phyloP scores from a whole-genome alignment of 2,113 vertebrate genomes.

The Theristicus caerulescens region DNA sequence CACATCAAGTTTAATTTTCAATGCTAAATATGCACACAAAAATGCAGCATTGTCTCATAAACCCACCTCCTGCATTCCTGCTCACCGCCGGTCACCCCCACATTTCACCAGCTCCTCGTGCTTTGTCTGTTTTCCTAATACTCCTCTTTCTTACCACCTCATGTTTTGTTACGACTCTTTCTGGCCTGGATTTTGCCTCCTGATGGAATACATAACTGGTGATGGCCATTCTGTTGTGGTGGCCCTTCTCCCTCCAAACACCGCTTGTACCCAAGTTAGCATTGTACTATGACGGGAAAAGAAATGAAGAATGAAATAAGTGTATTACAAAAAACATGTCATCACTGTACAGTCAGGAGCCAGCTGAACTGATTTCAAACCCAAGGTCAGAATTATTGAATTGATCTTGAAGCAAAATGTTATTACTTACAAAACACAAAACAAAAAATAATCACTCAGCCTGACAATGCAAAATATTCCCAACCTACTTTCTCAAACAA shows the following conservation, averaged over 20 bases:
- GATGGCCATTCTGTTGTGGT: not conserved
- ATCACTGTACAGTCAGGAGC: not conserved
- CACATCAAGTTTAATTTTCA: not conserved
- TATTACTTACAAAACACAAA: not conserved
- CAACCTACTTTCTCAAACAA: not conserved
- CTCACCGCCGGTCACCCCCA: not conserved
- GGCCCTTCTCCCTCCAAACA: not conserved
- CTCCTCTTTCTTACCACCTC: not conserved
- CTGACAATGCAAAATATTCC: not conserved
- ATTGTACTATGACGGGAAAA: not conserved
- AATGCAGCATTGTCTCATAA: not conserved
- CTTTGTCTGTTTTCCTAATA: not conserved
- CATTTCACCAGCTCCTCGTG: not conserved
- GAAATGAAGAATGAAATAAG: not conserved
- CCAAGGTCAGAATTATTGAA: not conserved
- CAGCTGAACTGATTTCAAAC: not conserved
- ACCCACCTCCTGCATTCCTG: not conserved
- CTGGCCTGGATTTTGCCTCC: not conserved
- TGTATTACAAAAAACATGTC: not conserved
- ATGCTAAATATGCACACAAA: not conserved
- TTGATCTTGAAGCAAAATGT: not conserved
- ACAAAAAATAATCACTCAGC: not conserved
- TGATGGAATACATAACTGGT: not conserved
- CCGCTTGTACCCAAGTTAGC: not conserved
- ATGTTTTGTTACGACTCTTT: not conserved